Evolutionary conservation across 1,140 invertebrate species (phyloP), one percentile per base, ranked within the genome.

Genomic region (Bradynema listronoti): DNA sequence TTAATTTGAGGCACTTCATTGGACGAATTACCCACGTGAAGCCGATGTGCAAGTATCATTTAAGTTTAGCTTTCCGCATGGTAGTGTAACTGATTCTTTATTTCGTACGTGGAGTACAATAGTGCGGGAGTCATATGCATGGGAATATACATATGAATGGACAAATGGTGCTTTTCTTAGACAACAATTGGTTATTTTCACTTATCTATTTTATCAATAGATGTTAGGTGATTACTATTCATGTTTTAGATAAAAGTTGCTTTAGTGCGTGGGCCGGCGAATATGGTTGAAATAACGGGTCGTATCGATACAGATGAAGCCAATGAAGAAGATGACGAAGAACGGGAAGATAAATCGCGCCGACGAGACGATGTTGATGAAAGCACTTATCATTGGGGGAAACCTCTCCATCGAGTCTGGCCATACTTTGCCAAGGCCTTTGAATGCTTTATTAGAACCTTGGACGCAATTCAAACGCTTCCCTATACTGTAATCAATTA

Each of bases 1-100:
- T 41, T 53, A 5, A 27, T 60, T 65, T 11, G 1, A 66, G 64
- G 65, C 66, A 1, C 57, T 69, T 14, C 67, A 69, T 32, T 69
- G 67, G 67, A 66, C 63, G 11, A 50, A 69, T 51, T 72, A 61
- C 39, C 67, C 67, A 4, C 54, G 67, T 29, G 67, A 69, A 25
- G 39, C 67, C 4, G 67, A 69, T 39, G 46, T 69, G 29, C 67
- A 69, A 57, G 39, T 72, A 19, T 42, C 61, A 14, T 72, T 69
- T 32, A 69, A 69, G 58, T 68, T 69, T 36, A 63, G 32, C 0
- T 72, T 69, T 24, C 67, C 67, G n/a, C 27, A 52, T 16, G 66
- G 66, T 5, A 50, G 16, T 27, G 27, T 50, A 24, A 16, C 47
- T 25, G 47, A 50, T 5, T 32, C 29, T 14, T 14, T 72, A 6